These are phyloP conservation scores for Apeira syringaria DNA, from an alignment of 2,888 invertebrate species.

Conservation along the genomic window DNA sequence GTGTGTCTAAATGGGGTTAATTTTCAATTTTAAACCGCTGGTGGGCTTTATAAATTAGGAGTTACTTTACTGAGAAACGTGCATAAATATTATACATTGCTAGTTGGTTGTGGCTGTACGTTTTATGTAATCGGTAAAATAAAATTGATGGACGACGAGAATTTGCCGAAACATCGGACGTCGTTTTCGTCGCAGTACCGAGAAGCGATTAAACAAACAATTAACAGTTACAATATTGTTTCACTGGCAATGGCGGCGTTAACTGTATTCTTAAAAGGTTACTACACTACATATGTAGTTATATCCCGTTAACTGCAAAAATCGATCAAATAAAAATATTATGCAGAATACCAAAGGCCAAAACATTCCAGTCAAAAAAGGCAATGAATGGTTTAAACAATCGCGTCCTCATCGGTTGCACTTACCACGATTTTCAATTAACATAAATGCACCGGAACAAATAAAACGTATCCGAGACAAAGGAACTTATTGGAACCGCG, in stretches of 20 bases:
- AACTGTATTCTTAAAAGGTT: slow-evolving; percentile 2
- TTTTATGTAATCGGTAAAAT: slow-evolving; percentile 60
- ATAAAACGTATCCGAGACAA: slow-evolving; percentile 57
- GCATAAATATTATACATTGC: slow-evolving; percentile 62
- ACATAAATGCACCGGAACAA: slow-evolving; percentile 62
- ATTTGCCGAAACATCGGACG: slow-evolving; percentile 45
- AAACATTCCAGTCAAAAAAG: slow-evolving; percentile 28
- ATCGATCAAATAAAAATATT: slow-evolving; percentile 1
- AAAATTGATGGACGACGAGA: slow-evolving; percentile 50
- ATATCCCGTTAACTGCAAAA: slow-evolving; percentile 2
- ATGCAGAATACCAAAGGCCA: slow-evolving; percentile 25
- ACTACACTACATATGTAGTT: not conserved
- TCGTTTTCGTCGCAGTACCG: slow-evolving; percentile 42
- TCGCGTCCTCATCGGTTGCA: slow-evolving; percentile 46
- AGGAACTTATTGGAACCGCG: slow-evolving; percentile 54
- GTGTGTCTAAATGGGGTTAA: slow-evolving; percentile 76
- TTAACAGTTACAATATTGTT: slow-evolving; percentile 37
- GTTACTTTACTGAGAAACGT: slow-evolving; percentile 54
- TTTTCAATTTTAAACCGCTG: slow-evolving; percentile 77
- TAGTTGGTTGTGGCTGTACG: slow-evolving; percentile 50
- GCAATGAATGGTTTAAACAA: slow-evolving; percentile 37
- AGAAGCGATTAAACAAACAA: slow-evolving; percentile 39
- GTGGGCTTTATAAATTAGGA: slow-evolving; percentile 73
- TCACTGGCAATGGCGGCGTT: slow-evolving; percentile 26
- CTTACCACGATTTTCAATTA: slow-evolving; percentile 61